Base-by-base conservation (phyloP, 2,888 invertebrate genomes). In the Sclerodermus sp. region DNA sequence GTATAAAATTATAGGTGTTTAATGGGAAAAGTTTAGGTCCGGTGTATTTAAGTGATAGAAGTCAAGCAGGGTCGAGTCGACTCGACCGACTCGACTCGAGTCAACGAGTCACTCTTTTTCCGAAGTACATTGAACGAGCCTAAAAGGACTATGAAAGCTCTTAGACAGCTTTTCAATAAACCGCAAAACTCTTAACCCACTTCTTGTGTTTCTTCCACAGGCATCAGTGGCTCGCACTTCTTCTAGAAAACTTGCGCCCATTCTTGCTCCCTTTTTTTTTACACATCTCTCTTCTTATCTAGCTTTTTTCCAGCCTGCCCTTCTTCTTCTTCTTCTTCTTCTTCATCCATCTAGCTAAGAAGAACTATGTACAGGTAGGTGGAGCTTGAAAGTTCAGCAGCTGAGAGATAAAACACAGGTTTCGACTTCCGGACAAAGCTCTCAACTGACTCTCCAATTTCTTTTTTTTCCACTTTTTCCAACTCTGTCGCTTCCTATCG, bases 111-210 rank as follows among this genome's bases (percentile, higher is more conserved):
- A n/a, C n/a, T n/a, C n/a, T n/a, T n/a, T n/a, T 8, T 23, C 23
- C 8, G 8, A 23, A 23, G 23, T 23, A 3, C 23, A 23, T 23
- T 23, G 23, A 8, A 23, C 23, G 8, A 23, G 23, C 8, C 8
- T 23, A 23, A 34, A 42, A 54, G 51, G 42, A 56, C 53, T 52
- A 46, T 58, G 51, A 56, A 53, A 54, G 57, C 53, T 61, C 58
- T 62, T 52, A 55, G 53, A 54, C 55, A 58, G 66, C 60, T 69
- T 72, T 72, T 74, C 70, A 71, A 74, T 73, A 71, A 75, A 72
- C 67, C 67, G 60, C 60, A 53, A 62, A 70, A 67, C 68, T 68
- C 65, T 55, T 60, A 63, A 61, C 60, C 65, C 64, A 66, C 61
- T 68, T 65, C 62, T 48, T 50, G 51, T 48, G 50, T 46, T 55